Percentiles rank a stretch among this genome's conserved stretches.
Conservation (phyloP, 2,888 invertebrate genomes). For the Spodoptera picta region DNA sequence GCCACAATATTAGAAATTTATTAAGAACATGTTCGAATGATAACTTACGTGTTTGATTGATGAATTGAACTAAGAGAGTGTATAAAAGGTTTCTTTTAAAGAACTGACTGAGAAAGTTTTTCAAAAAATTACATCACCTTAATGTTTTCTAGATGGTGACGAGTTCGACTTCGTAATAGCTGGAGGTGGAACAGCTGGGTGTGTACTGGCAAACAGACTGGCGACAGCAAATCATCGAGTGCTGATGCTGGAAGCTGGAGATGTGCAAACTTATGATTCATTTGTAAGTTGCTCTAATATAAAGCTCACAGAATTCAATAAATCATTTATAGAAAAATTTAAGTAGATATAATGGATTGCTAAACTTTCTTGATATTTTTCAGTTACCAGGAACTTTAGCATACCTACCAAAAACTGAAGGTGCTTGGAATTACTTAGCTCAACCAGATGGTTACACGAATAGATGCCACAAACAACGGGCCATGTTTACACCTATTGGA, state of each 20-base stretch:
- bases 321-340: too few relatives aligned
- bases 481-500: neutral
- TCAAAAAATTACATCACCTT: too few relatives aligned
- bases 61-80: too few relatives aligned
- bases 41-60: too few relatives aligned
- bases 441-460: slow-evolving; percentile 14
- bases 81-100: too few relatives aligned
- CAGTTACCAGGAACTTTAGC: slow-evolving; percentile 17
- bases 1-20: too few relatives aligned
- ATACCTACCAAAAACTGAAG: neutral
- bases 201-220: slow-evolving; percentile 29
- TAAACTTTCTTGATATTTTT: too few relatives aligned
- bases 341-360: too few relatives aligned
- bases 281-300: slow-evolving; percentile 5
- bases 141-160: slow-evolving; percentile 2
- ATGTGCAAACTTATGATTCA: slow-evolving; percentile 2
- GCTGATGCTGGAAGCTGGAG: slow-evolving; percentile 27
- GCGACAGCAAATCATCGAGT: slow-evolving; percentile 17
- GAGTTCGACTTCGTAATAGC: slow-evolving; percentile 21
- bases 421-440: slow-evolving; percentile 14
- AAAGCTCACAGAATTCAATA: too few relatives aligned
- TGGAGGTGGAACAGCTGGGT: slow-evolving; percentile 27
- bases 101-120: too few relatives aligned
- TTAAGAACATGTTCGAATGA: too few relatives aligned
- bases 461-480: slow-evolving; percentile 7